These are phyloP conservation scores for Ceratosolen solmsi DNA, from an alignment of 1,140 invertebrate genomes.

Conservation along the genomic window DNA sequence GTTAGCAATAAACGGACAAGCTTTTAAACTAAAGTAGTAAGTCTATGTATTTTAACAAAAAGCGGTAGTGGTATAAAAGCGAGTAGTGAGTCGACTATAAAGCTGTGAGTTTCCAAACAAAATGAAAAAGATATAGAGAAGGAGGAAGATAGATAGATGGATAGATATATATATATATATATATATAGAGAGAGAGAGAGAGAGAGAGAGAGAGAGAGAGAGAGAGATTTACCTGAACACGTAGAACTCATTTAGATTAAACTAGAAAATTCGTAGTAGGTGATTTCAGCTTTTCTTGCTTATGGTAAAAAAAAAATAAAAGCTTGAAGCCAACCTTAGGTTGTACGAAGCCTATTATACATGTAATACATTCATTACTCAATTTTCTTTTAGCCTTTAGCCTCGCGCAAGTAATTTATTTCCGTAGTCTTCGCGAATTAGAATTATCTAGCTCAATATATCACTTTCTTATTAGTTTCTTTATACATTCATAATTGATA, in stretches of 20 bases:
- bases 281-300: not conserved
- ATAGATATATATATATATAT: too few relatives aligned
- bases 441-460: too few relatives aligned
- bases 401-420: too few relatives aligned
- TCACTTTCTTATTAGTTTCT: too few relatives aligned
- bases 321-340: too few relatives aligned
- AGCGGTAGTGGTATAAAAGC: not conserved
- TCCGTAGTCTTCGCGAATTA: too few relatives aligned
- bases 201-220: not conserved
- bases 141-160: too few relatives aligned
- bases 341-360: too few relatives aligned
- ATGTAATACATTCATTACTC: too few relatives aligned
- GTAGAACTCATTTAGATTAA: not conserved
- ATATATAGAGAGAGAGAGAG: not conserved
- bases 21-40: constrained; percentile 4
- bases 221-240: not conserved
- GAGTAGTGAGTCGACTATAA: not conserved
- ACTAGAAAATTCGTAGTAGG: not conserved
- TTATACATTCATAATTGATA: too few relatives aligned
- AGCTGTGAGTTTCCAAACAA: not conserved
- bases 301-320: too few relatives aligned
- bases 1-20: constrained; percentile 4
- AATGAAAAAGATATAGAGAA: not conserved
- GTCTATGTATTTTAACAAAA: not conserved
- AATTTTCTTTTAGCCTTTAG: too few relatives aligned